Conservation (phyloP, 53 echinoderm and acorn worm species). For the Temnopleurus reevesii region DNA sequence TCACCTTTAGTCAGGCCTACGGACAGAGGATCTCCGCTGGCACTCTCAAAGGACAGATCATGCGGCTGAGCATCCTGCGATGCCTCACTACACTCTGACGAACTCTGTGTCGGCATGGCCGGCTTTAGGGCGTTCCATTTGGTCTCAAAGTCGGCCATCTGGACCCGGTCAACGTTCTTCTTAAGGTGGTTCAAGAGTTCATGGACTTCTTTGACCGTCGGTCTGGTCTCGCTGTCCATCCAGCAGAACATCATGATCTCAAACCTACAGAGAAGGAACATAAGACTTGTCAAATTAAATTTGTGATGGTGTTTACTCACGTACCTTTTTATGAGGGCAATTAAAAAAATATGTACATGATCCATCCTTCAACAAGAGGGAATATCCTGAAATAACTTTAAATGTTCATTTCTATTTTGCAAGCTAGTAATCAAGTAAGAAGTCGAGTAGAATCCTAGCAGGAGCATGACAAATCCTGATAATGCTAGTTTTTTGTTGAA, state of each 20-base stretch:
- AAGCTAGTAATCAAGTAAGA: too few species aligned
- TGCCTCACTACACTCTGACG: slow-evolving; percentile 76
- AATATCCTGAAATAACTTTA: too few species aligned
- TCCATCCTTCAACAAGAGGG: too few species aligned
- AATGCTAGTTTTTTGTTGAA: too few species aligned
- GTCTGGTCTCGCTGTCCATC: slow-evolving; percentile 78
- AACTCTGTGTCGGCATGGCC: slow-evolving; percentile 63
- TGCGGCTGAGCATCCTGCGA: slow-evolving; percentile 27
- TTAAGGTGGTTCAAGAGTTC: slow-evolving; percentile 83
- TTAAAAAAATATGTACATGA: too few species aligned
- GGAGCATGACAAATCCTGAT: too few species aligned
- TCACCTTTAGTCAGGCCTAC: neutral
- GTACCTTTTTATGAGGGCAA: too few species aligned
- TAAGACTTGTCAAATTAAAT: too few species aligned
- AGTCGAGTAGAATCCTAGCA: too few species aligned
- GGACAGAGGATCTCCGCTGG: slow-evolving; percentile 8
- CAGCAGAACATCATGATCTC: slow-evolving; percentile 99
- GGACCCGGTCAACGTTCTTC: slow-evolving; percentile 71
- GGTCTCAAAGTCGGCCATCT: slow-evolving; percentile 82
- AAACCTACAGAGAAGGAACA: slow-evolving; percentile 70
- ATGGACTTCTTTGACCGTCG: slow-evolving; percentile 84
- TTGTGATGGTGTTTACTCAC: too few species aligned
- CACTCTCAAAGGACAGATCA: neutral
- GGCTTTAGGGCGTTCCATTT: slow-evolving; percentile 86
- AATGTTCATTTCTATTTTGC: too few species aligned